These are phyloP conservation scores for Buceros bicornis DNA, from an alignment of 2,797 vertebrate genomes.

Conservation along the genomic window DNA sequence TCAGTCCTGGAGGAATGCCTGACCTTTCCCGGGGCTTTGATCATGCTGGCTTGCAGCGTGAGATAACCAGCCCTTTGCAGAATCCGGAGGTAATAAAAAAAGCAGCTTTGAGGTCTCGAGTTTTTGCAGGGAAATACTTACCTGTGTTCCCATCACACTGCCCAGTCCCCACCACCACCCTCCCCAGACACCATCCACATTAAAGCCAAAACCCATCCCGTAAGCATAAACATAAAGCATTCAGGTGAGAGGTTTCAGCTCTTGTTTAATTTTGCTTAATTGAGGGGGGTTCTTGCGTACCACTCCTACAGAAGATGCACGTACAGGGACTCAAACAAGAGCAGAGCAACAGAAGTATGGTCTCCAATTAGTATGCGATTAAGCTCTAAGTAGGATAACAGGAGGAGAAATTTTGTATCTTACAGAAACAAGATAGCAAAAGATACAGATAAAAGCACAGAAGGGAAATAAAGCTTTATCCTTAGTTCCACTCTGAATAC, in stretches of 20 bases:
- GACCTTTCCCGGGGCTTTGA: constrained; percentile 93
- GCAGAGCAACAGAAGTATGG: neutral
- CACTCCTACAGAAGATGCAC: neutral
- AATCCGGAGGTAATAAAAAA: constrained; percentile 74
- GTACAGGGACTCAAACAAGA: neutral
- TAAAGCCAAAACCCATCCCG: neutral
- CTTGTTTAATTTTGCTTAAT: neutral
- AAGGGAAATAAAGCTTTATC: neutral
- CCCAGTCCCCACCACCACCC: neutral
- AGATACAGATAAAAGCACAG: constrained; percentile 1
- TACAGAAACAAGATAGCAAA: constrained; percentile 8
- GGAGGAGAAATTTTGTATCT: constrained; percentile 10
- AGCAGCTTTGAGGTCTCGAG: constrained; percentile 68
- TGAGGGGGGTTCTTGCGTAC: neutral
- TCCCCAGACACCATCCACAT: neutral
- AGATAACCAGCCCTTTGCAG: constrained; percentile 84
- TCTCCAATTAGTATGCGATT: neutral
- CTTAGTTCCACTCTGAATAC: neutral
- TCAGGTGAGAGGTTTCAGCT: neutral
- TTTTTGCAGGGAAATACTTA: constrained; percentile 62
- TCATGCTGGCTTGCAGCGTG: constrained; percentile 87
- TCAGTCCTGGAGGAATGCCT: constrained; percentile 88
- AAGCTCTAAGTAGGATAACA: constrained; percentile 32
- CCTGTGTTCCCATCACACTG: constrained; percentile 34
- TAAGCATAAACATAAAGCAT: neutral